phyloP scores from a whole-genome alignment of 2,888 invertebrate genomes.

The Leptothorax acervorum region DNA sequence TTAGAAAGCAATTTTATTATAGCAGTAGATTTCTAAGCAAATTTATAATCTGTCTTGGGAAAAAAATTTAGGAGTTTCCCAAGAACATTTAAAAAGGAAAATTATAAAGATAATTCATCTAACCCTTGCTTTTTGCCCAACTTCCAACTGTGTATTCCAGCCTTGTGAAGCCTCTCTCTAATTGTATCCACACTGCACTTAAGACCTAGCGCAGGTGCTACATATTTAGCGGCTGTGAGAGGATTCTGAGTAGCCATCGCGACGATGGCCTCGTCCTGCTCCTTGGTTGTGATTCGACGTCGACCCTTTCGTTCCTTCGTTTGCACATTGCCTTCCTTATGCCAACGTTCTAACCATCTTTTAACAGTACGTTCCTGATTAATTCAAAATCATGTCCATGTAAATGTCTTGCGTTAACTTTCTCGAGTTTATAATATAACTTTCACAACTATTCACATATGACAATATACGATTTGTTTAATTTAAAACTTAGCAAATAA shows the following conservation, averaged over 20 bases:
- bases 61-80: neutral
- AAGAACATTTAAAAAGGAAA: neutral
- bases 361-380: slow-evolving; percentile 84
- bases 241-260: slow-evolving; percentile 84
- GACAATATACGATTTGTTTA: neutral
- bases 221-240: slow-evolving; percentile 84
- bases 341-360: slow-evolving; percentile 84
- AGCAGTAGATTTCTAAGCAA: neutral
- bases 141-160: slow-evolving; percentile 85
- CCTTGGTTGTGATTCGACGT: slow-evolving; percentile 83
- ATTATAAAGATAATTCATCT: slow-evolving; percentile 21
- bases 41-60: neutral
- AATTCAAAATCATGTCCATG: slow-evolving; percentile 54
- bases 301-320: slow-evolving; percentile 84
- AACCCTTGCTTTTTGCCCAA: slow-evolving; percentile 84
- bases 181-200: slow-evolving; percentile 84
- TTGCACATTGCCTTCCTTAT: slow-evolving; percentile 84
- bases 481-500: neutral
- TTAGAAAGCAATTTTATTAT: slow-evolving; percentile 9
- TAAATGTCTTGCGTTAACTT: slow-evolving; percentile 45
- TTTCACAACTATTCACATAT: slow-evolving; percentile 14
- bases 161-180: slow-evolving; percentile 83
- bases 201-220: slow-evolving; percentile 83
- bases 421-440: slow-evolving; percentile 17
- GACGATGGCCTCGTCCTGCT: slow-evolving; percentile 84